Evolutionary conservation across 2,797 vertebrate species (phyloP).

Genomic region (Leptodactylus fallax): DNA sequence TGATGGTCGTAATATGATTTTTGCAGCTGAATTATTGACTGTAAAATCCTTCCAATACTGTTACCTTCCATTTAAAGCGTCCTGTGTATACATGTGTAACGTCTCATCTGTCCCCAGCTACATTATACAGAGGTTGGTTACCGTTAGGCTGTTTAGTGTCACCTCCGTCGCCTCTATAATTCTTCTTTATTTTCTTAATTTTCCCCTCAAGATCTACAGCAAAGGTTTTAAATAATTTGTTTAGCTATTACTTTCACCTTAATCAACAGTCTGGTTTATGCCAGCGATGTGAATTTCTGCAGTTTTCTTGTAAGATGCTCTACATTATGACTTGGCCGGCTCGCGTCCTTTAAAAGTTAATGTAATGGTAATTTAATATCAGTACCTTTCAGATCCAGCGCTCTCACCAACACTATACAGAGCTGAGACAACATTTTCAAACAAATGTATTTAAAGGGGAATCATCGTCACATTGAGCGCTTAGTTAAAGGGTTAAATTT

Average conservation of each 20-base stretch:
- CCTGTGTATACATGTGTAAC: constrained; percentile 48
- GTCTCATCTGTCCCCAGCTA: constrained; percentile 39
- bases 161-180: constrained; percentile 57
- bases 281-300: constrained; percentile 53
- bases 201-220: constrained; percentile 54
- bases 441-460: constrained; percentile 61
- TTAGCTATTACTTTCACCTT: constrained; percentile 57
- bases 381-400: constrained; percentile 50
- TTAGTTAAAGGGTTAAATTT: too few species aligned
- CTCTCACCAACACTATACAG: constrained; percentile 46
- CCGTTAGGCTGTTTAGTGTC: constrained; percentile 54
- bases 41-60: constrained; percentile 18
- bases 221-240: constrained; percentile 62
- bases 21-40: constrained; percentile 35
- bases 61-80: constrained; percentile 46
- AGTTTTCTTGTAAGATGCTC: constrained; percentile 49
- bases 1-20: constrained; percentile 48
- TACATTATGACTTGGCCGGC: constrained; percentile 61
- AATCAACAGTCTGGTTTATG: constrained; percentile 64
- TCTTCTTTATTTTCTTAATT: constrained; percentile 57
- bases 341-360: constrained; percentile 47
- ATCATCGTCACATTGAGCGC: not conserved
- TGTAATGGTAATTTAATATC: constrained; percentile 55
- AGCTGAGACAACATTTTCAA: constrained; percentile 48
- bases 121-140: constrained; percentile 47